These are phyloP conservation scores for Lasioglossum figueresi DNA, from an alignment of 2,888 invertebrate genomes.

Conservation along the genomic window DNA sequence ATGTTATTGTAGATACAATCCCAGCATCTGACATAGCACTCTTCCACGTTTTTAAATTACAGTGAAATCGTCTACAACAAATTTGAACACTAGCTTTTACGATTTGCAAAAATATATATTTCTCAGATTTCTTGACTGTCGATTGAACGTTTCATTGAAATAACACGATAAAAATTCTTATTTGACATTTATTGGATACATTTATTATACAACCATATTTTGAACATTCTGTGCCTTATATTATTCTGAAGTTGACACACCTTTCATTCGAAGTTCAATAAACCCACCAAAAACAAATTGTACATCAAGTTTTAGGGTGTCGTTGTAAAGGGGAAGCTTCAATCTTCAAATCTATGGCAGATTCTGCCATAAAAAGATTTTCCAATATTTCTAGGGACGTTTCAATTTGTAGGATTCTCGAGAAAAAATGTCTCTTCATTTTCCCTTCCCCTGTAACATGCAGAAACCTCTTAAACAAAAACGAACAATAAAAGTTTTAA, in stretches of 20 bases:
- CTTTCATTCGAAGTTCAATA: not conserved
- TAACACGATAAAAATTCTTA: not conserved
- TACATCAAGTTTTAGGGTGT: not conserved
- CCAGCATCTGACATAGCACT: not conserved
- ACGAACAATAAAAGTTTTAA: not conserved
- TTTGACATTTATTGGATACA: not conserved
- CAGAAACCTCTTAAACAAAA: not conserved
- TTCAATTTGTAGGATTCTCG: not conserved
- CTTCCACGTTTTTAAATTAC: not conserved
- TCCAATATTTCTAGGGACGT: not conserved
- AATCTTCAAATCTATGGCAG: slow-evolving; percentile 2
- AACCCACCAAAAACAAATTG: not conserved
- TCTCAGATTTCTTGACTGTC: not conserved
- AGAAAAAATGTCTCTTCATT: not conserved
- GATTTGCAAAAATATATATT: not conserved
- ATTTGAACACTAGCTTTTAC: not conserved
- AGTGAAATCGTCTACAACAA: not conserved
- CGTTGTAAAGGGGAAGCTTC: not conserved
- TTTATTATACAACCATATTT: not conserved
- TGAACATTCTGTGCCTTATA: not conserved
- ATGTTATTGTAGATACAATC: not conserved
- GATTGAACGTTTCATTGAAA: too few species aligned
- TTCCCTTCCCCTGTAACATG: not conserved
- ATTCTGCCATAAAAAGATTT: not conserved
- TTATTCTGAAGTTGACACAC: not conserved